Conservation (phyloP, 1,140 invertebrate species). For the Hylaeus volcanicus region DNA sequence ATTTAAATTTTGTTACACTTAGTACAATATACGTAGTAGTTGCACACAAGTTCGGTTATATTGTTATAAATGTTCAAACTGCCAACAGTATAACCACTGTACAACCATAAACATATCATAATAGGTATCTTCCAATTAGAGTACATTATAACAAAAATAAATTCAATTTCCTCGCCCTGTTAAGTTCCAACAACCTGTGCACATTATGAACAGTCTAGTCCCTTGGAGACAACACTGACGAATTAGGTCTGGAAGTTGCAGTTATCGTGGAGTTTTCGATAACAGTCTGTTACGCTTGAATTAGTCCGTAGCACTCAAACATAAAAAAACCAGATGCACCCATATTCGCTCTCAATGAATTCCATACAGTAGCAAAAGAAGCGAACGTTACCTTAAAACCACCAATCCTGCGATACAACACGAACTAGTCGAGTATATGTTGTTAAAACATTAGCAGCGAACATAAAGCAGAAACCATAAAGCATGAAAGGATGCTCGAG, state of each 20-base stretch:
- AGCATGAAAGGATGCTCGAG: constrained; percentile 33
- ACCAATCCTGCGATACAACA: constrained; percentile 8
- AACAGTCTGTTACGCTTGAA: constrained; percentile 20
- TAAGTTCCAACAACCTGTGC: too few species aligned
- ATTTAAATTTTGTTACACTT: too few species aligned
- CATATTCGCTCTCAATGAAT: neutral
- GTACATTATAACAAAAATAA: too few species aligned
- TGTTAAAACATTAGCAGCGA: constrained; percentile 45
- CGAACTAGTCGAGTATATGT: constrained; percentile 15
- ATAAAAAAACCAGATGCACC: neutral
- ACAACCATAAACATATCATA: too few species aligned
- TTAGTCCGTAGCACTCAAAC: constrained; percentile 17
- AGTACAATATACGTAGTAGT: too few species aligned
- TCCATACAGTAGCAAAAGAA: constrained; percentile 17
- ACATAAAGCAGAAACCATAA: constrained; percentile 45
- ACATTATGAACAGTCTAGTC: neutral
- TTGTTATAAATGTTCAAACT: too few species aligned
- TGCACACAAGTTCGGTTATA: too few species aligned
- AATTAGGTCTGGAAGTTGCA: constrained; percentile 23
- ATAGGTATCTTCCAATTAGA: too few species aligned
- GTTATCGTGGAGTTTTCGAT: neutral
- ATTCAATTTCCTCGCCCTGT: too few species aligned
- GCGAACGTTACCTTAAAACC: constrained; percentile 17
- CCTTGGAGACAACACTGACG: neutral
- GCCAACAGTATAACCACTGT: too few species aligned